Evolutionary conservation across 2,888 invertebrate genomes (phyloP).

Genomic region (Nephrotoma appendiculata): DNA sequence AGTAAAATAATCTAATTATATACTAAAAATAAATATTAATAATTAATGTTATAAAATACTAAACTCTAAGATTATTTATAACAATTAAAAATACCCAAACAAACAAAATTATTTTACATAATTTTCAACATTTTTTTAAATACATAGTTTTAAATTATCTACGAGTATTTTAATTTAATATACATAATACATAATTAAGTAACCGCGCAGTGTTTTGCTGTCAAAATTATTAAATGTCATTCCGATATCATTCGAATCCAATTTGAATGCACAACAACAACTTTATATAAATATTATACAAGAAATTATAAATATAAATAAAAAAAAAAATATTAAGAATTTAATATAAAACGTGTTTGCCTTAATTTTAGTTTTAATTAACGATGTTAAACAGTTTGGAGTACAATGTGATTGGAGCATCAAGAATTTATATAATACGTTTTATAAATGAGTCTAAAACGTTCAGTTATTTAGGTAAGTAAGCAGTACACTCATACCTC

Average conservation of each 20-base stretch:
- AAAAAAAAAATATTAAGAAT: neutral
- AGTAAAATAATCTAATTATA: neutral
- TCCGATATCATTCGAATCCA: neutral
- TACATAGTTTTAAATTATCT: neutral
- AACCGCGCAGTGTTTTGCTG: neutral
- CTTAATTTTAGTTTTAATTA: neutral
- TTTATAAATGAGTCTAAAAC: too few species aligned
- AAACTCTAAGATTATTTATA: neutral
- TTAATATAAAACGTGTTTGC: neutral
- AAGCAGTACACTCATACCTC: too few species aligned
- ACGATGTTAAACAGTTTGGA: too few species aligned
- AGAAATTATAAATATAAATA: neutral
- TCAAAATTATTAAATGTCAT: neutral
- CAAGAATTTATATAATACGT: too few species aligned
- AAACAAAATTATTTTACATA: neutral
- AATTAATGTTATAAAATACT: neutral
- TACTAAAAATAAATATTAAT: neutral
- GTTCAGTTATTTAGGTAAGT: too few species aligned
- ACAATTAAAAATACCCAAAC: neutral
- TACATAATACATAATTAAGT: neutral
- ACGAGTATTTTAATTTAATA: neutral
- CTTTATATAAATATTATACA: neutral
- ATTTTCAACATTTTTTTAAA: neutral
- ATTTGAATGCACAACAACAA: neutral
- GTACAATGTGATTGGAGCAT: too few species aligned